These are phyloP conservation scores for Callochromis pleurospilus DNA, from an alignment of 2,113 vertebrate species.

Conservation along the genomic window DNA sequence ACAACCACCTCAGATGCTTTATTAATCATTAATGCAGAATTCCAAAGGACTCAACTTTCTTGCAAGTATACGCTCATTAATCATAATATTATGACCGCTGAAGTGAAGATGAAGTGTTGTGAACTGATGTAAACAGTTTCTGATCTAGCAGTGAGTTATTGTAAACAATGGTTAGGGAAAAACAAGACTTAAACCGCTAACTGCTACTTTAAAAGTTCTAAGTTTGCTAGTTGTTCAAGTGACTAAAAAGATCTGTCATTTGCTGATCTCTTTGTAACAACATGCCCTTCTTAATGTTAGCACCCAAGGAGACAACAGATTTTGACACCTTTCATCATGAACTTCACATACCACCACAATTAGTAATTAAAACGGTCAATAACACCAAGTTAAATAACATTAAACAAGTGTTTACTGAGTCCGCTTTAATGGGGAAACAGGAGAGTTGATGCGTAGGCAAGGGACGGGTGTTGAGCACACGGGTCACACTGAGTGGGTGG, in stretches of 20 bases:
- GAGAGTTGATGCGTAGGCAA: not conserved
- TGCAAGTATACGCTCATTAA: not conserved
- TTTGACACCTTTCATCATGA: not conserved
- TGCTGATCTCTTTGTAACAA: not conserved
- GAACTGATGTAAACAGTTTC: not conserved
- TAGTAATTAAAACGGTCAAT: not conserved
- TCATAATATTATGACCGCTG: not conserved
- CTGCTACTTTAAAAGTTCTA: not conserved
- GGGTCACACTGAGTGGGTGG: conserved; percentile 30
- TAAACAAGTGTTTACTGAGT: not conserved
- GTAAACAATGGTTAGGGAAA: not conserved
- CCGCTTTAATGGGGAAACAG: not conserved
- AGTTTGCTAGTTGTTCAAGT: not conserved
- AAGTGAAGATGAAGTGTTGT: not conserved
- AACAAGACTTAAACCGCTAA: not conserved
- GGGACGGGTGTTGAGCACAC: not conserved
- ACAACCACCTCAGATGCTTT: not conserved
- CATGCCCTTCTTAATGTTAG: not conserved
- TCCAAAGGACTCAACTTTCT: not conserved
- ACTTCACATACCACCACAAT: not conserved
- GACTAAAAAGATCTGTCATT: not conserved
- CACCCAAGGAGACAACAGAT: not conserved
- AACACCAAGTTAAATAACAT: not conserved
- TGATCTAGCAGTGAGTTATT: not conserved
- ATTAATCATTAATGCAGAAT: not conserved